phyloP scores from a whole-genome alignment of 1,140 invertebrate species.

The Psilanteris sp. region DNA sequence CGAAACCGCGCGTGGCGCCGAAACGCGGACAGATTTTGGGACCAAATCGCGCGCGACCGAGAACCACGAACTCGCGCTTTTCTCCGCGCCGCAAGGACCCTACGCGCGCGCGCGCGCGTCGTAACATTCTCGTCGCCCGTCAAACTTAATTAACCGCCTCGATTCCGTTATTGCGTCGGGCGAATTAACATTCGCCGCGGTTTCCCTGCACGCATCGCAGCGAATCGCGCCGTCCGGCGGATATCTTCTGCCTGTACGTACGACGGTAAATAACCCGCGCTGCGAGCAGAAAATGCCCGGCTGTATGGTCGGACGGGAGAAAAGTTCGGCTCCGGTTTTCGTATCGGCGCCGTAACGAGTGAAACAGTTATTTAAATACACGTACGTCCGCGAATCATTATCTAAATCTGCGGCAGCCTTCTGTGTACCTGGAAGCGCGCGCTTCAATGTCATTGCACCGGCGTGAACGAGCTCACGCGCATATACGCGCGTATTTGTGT shows the following conservation, averaged over 20 bases:
- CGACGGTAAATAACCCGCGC: conserved; percentile 24
- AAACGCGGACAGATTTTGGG: no score
- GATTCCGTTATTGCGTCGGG: conserved; percentile 30
- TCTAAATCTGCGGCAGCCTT: conserved; percentile 41
- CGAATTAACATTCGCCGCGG: conserved; percentile 41
- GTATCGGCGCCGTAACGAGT: conserved; percentile 7
- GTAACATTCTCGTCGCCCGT: no score
- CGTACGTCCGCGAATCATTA: conserved; percentile 26
- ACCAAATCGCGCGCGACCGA: no score
- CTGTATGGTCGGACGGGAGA: background rate
- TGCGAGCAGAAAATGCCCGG: conserved; percentile 5
- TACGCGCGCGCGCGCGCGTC: conserved; percentile 9
- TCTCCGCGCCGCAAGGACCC: conserved; percentile 28
- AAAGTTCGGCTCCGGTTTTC: background rate
- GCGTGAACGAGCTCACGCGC: conserved; percentile 48
- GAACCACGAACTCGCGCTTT: conserved; percentile 8
- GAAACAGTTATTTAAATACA: conserved; percentile 37
- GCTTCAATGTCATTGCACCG: conserved; percentile 53
- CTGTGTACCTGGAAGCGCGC: conserved; percentile 31
- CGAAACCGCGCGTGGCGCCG: no score
- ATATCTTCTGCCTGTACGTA: background rate
- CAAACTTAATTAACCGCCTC: conserved; percentile 56
- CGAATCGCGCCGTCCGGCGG: conserved; percentile 3
- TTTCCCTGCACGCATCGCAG: background rate
- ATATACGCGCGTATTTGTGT: conserved; percentile 58